These are phyloP conservation scores for Suricata suricatta DNA, from an alignment of 2,113 vertebrate species.

Conservation along the genomic window DNA sequence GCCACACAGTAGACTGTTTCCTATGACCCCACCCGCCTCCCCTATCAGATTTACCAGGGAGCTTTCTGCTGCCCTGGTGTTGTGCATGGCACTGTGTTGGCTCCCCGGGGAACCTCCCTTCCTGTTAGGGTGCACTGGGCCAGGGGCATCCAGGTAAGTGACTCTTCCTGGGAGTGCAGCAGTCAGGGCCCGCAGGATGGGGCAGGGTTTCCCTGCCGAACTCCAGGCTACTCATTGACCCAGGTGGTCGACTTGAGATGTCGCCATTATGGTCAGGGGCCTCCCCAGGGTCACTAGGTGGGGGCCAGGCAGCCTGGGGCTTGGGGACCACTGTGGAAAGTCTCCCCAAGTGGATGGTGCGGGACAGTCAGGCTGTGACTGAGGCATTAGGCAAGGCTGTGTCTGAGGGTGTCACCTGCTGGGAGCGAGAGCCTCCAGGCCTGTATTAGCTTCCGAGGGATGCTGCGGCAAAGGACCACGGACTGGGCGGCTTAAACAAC, in stretches of 20 bases:
- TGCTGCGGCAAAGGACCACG: background rate
- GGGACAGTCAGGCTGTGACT: background rate
- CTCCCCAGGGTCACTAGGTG: background rate
- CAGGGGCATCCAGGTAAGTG: background rate
- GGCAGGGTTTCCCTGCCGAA: background rate
- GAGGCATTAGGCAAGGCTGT: background rate
- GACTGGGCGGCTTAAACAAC: no score
- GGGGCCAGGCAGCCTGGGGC: background rate
- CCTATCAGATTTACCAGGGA: background rate
- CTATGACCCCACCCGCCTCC: rapidly evolving
- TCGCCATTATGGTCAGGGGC: no score
- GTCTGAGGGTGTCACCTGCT: background rate
- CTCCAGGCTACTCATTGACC: background rate
- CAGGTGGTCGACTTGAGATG: background rate
- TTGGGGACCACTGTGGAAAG: background rate
- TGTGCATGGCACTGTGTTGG: background rate
- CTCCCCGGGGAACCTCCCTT: background rate
- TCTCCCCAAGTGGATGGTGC: no score
- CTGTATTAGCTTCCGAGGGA: background rate
- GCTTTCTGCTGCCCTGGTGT: background rate
- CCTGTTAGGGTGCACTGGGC: background rate
- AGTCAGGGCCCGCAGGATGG: background rate
- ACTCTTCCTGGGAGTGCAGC: background rate
- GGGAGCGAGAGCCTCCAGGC: background rate
- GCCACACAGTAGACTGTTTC: background rate